Evolutionary conservation across 2,797 vertebrate genomes (phyloP), one percentile per base, ranked within the genome.

Genomic region (Myotis planiceps): DNA sequence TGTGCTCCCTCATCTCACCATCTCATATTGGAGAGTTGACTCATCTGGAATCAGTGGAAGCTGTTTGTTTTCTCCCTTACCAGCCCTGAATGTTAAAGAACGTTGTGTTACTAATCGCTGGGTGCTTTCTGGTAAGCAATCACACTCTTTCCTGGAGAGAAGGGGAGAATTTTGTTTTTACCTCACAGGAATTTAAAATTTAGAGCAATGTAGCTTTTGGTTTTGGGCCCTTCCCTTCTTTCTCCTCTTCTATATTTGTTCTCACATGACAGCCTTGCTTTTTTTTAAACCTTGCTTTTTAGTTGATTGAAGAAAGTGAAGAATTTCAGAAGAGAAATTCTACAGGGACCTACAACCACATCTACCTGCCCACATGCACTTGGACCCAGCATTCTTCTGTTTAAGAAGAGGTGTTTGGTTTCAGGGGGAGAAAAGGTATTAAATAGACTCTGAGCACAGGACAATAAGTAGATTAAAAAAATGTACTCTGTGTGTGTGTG

Each of bases 1-100:
- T 0, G 0, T 16, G 29, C 1, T 37, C 21, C 49, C 18, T 53
- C n/a, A 12, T 12, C 55, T 6, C 8, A 0, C 5, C 49, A 1
- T 37, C 42, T 88, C 72, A 19, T 79, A 5, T 8, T 42, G 29
- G n/a, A 14, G 15, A 66, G 27, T 3, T 82, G 80, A 91, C 6
- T 69, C 53, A 68, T n/a, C 34, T 3, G 42, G 47, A 81, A 34
- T 55, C 60, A 9, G 9, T 58, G 10, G 19, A 69, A 90, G 16
- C 60, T 84, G 23, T 32, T 81, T 72, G 74, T 27, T 94, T 83
- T 37, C 71, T 87, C 55, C 34, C 9, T 3, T 68, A n/a, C 18
- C 13, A 15, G 1, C 10, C 4, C 23, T 21, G 21, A 16, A 5
- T 23, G 39, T 6, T 49, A 34, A 78, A 55, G 32, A 87, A 47